These are phyloP conservation scores for Lophura nycthemera DNA, from an alignment of 2,113 vertebrate species.

Conservation along the genomic window DNA sequence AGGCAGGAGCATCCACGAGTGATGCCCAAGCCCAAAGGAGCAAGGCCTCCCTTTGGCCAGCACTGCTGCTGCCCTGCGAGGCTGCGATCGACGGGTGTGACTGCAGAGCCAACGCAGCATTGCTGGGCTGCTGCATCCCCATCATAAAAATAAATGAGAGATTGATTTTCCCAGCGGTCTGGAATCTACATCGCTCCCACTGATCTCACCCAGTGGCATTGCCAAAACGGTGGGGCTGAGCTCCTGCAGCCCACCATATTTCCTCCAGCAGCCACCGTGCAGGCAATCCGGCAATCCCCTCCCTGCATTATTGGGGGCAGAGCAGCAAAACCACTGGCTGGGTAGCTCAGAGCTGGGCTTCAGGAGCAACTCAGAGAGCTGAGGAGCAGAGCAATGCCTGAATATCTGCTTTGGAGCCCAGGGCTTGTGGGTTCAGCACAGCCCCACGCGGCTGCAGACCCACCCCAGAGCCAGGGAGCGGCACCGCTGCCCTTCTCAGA, in stretches of 20 bases:
- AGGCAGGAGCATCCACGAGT: accelerated
- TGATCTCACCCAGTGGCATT: not conserved
- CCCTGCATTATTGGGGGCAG: not conserved
- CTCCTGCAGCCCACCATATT: not conserved
- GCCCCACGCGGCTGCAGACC: accelerated
- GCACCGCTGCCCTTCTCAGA: not conserved
- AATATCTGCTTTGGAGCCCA: accelerated
- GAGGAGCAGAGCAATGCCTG: accelerated
- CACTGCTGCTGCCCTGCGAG: not conserved
- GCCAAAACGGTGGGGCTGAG: accelerated
- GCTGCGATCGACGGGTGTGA: not conserved
- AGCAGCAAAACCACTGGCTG: not conserved
- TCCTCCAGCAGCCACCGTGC: not conserved
- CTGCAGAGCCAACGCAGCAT: not conserved
- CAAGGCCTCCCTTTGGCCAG: not conserved
- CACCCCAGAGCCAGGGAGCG: accelerated
- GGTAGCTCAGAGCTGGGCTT: not conserved
- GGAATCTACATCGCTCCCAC: not conserved
- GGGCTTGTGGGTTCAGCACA: accelerated
- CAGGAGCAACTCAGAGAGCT: not conserved
- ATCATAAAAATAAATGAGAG: not conserved
- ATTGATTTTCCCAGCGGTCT: not conserved
- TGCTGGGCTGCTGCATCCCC: not conserved
- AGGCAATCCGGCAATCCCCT: too few relatives aligned
- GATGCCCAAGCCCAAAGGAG: accelerated